Conservation (phyloP, 2,797 vertebrate genomes). For the Acrossocheilus wenchowensis region DNA sequence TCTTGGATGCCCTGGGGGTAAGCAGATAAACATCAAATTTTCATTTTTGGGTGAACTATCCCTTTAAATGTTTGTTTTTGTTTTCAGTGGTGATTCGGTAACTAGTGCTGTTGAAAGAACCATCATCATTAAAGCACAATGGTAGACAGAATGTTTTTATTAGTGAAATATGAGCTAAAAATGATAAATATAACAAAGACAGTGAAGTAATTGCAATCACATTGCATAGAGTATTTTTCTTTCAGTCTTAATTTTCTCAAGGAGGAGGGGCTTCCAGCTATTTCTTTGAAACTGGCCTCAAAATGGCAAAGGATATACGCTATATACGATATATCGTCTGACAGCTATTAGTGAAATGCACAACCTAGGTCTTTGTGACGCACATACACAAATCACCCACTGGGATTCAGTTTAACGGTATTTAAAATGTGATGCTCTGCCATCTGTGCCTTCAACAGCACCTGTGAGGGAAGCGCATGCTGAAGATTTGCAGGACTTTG, state of each 20-base stretch:
- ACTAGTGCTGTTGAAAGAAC: too few relatives aligned
- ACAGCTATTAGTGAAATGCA: not conserved
- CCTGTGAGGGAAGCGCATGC: not conserved
- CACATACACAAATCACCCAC: not conserved
- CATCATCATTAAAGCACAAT: too few relatives aligned
- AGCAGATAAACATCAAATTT: too few relatives aligned
- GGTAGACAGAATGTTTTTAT: too few relatives aligned
- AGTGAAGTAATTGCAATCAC: not conserved
- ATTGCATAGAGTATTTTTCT: not conserved
- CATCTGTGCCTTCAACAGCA: not conserved
- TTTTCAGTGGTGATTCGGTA: too few relatives aligned
- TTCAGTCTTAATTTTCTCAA: not conserved
- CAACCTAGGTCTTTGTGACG: not conserved
- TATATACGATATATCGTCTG: not conserved
- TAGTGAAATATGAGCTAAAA: too few relatives aligned
- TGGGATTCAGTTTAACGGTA: not conserved
- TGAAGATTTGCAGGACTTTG: not conserved
- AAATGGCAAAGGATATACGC: not conserved
- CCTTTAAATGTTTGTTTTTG: too few relatives aligned
- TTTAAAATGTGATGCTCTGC: slow-evolving; percentile 15
- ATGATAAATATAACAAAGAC: not conserved
- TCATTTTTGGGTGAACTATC: too few relatives aligned
- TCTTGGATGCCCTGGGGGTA: too few relatives aligned
- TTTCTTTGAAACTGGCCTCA: not conserved
- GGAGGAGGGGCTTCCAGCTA: too few relatives aligned